A percentile compares a stretch with the other conserved stretches of the same genome.
Conservation (phyloP, 1,140 invertebrate species). For the Calosoma granatense region DNA sequence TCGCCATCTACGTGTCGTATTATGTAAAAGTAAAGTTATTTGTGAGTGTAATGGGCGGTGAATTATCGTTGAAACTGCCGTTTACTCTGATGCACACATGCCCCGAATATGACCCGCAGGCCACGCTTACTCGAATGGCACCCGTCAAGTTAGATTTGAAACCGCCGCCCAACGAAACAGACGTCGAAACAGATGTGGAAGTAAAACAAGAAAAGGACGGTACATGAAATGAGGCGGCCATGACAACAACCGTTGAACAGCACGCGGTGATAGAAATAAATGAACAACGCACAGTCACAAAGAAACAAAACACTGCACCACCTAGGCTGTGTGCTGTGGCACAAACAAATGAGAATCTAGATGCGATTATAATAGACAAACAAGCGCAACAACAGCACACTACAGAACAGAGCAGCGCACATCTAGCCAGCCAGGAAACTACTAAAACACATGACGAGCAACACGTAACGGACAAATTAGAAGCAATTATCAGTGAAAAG, state of each 20-base stretch:
- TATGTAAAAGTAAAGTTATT: conserved; percentile 78
- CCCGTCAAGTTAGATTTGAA: conserved; percentile 12
- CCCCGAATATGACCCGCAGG: conserved; percentile 29
- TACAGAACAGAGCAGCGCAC: conserved; percentile 9
- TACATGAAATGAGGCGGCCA: conserved; percentile 30
- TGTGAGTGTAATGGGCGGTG: conserved; percentile 66
- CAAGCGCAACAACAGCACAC: conserved; percentile 2
- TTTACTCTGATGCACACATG: conserved; percentile 59
- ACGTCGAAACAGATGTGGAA: conserved; percentile 12
- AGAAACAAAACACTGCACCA: not conserved
- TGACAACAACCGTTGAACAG: not conserved
- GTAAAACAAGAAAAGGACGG: conserved; percentile 30
- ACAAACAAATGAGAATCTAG: not conserved
- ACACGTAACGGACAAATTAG: too few species aligned
- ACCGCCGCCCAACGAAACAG: conserved; percentile 9
- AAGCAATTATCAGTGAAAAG: too few species aligned
- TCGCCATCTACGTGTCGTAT: conserved; percentile 82
- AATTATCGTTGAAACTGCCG: conserved; percentile 67
- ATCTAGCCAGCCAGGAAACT: too few species aligned
- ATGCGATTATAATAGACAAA: conserved; percentile 12
- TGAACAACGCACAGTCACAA: conserved; percentile 15
- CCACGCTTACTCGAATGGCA: conserved; percentile 18
- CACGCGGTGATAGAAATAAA: conserved; percentile 31
- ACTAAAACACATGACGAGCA: too few species aligned
- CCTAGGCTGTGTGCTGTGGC: not conserved